Percentiles rank a stretch among this genome's conserved stretches.
These are phyloP conservation scores for Synanthedon formicaeformis DNA, from an alignment of 2,888 invertebrate genomes.

Conservation along the genomic window DNA sequence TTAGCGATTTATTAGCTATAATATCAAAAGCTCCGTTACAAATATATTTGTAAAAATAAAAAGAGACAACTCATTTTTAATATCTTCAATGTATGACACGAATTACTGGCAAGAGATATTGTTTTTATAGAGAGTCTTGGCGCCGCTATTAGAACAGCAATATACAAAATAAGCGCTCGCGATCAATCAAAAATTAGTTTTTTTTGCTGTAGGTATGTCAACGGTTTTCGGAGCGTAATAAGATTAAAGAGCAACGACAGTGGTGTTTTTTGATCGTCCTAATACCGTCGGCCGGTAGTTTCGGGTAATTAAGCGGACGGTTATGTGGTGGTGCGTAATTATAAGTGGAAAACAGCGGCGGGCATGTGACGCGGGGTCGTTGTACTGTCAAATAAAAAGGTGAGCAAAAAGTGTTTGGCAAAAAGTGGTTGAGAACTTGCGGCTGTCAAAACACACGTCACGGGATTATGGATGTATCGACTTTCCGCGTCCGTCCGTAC, in stretches of 20 bases:
- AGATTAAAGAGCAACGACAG: slow-evolving; percentile 37
- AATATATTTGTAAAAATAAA: slow-evolving; percentile 1
- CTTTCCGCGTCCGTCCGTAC: slow-evolving; percentile 11
- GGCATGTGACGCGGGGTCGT: slow-evolving; percentile 37
- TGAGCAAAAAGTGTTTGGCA: slow-evolving; percentile 34
- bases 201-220: slow-evolving; percentile 22
- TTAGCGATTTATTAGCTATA: slow-evolving; percentile 2
- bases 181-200: slow-evolving; percentile 8
- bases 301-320: slow-evolving; percentile 59
- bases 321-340: slow-evolving; percentile 43
- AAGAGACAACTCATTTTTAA: slow-evolving; percentile 1
- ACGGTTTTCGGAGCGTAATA: slow-evolving; percentile 42
- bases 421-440: slow-evolving; percentile 30
- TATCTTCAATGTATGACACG: slow-evolving; percentile 22
- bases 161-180: slow-evolving; percentile 19
- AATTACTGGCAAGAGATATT: slow-evolving; percentile 47
- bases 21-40: neutral
- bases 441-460: slow-evolving; percentile 63
- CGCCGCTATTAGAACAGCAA: slow-evolving; percentile 11
- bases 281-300: slow-evolving; percentile 41
- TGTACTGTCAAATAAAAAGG: slow-evolving; percentile 34
- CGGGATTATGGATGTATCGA: slow-evolving; percentile 61
- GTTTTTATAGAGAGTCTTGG: slow-evolving; percentile 43
- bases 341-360: slow-evolving; percentile 50
- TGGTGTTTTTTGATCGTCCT: slow-evolving; percentile 38